Base-by-base conservation (phyloP, 2,113 vertebrate species). In the Hippocampus mohnikei region DNA sequence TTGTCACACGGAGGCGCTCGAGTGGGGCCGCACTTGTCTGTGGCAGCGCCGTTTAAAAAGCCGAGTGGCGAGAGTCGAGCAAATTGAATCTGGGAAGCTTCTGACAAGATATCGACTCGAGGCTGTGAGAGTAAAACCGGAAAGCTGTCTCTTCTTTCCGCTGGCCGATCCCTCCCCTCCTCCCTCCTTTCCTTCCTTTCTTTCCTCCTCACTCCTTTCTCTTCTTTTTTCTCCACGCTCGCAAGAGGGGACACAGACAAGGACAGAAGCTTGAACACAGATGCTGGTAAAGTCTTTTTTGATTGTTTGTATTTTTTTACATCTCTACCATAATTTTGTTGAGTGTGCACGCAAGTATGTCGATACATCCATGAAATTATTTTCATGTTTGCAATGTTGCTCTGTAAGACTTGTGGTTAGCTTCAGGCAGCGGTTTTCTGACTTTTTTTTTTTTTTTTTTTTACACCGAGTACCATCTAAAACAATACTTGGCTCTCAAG, bases 201-300 rank as follows among this genome's bases (percentile, higher is more conserved):
- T 77, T 53, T 66, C 82, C 58, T 81, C 64, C 75, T 78, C 64
- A 73, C 67, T 82, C 68, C 61, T 74, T 68, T 80, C 11, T 72
- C 61, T 73, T 70, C 84, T 64, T 88, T 73, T 25, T 71, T 68
- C 70, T 66, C 58, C 78, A 84, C 79, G 81, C 81, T 81, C 23
- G 76, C 82, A 88, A 87, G 86, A 84, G 85, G 80, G 79, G 85
- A 84, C 52, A 85, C 84, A 71, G 78, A 87, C 71, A 81, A 74
- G 80, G 85, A 90, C 80, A 82, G 23, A 89, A 74, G 63, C 75
- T 87, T 88, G 79, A 89, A 81, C 79, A 85, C 81, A 68, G 84
- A 89, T 40, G 66, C 84, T 52, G 89, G 89, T 90, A 89, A 89
- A 85, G n/a, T 69, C 44, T 59, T 78, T 72, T 23, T 73, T 71